Evolutionary conservation across 2,888 invertebrate species (phyloP).

Genomic region (Campoplex capitator): DNA sequence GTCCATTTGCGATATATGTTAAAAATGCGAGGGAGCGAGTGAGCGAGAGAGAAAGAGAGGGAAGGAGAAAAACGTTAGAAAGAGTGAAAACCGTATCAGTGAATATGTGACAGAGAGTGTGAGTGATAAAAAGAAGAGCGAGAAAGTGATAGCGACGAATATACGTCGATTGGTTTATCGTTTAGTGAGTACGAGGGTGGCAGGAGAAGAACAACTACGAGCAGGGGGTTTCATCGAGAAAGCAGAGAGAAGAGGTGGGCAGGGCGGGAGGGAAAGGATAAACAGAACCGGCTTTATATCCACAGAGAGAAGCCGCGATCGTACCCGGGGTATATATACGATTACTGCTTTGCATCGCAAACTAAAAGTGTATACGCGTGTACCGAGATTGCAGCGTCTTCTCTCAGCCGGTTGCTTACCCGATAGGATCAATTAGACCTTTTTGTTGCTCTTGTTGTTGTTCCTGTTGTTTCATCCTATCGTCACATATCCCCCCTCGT

Average conservation of each 20-base stretch:
- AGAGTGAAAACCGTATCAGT: slow-evolving; percentile 14
- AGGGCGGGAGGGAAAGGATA: slow-evolving; percentile 28
- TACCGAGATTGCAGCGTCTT: slow-evolving; percentile 61
- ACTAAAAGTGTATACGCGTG: slow-evolving; percentile 68
- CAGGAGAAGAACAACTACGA: slow-evolving; percentile 54
- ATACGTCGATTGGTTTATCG: slow-evolving; percentile 70
- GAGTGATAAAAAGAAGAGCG: slow-evolving; percentile 48
- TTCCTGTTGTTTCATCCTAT: slow-evolving; percentile 37
- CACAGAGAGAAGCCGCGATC: slow-evolving; percentile 60
- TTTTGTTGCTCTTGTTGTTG: slow-evolving; percentile 32
- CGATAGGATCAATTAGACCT: slow-evolving; percentile 66
- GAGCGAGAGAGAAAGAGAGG: neutral
- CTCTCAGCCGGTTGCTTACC: slow-evolving; percentile 50
- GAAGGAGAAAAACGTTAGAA: neutral
- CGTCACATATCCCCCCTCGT: slow-evolving; percentile 1
- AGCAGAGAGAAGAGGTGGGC: neutral
- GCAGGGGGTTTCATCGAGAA: slow-evolving; percentile 44
- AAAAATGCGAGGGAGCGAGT: slow-evolving; percentile 12
- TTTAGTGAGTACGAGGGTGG: slow-evolving; percentile 51
- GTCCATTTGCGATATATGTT: slow-evolving; percentile 69
- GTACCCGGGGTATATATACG: slow-evolving; percentile 39
- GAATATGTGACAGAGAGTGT: slow-evolving; percentile 16
- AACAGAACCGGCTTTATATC: slow-evolving; percentile 65
- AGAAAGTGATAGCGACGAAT: slow-evolving; percentile 47
- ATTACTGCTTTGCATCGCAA: slow-evolving; percentile 66